These are phyloP conservation scores for Chalcis sispes DNA, from an alignment of 2,888 invertebrate genomes.

Conservation along the genomic window DNA sequence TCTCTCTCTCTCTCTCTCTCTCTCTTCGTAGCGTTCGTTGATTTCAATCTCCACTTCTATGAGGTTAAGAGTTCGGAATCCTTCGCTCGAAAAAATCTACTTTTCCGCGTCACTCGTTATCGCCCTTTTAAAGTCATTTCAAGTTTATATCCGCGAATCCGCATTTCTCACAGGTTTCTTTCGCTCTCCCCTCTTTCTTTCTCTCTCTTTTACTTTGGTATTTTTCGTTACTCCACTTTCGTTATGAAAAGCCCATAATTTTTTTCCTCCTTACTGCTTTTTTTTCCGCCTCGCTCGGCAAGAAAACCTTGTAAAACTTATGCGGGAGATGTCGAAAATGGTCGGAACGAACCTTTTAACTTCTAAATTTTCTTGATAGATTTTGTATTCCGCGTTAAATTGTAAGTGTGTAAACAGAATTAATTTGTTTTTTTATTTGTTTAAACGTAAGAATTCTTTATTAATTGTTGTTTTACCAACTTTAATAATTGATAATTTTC, in stretches of 20 bases:
- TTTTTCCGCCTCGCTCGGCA: conserved; percentile 20
- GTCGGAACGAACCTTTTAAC: neutral
- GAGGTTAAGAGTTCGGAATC: conserved; percentile 54
- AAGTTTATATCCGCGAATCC: conserved; percentile 46
- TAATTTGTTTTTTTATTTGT: no score
- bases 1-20: neutral
- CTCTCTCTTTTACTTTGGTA: neutral
- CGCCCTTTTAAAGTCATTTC: conserved; percentile 55
- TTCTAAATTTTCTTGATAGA: no score
- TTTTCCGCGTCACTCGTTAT: conserved; percentile 54
- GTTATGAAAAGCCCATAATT: conserved; percentile 6
- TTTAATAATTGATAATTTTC: no score
- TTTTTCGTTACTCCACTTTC: neutral
- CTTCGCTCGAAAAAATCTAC: conserved; percentile 53
- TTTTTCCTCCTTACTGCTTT: conserved; percentile 1
- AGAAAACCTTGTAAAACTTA: conserved; percentile 11
- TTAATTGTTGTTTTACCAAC: no score
- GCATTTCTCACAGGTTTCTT: conserved; percentile 9
- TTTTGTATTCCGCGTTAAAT: no score
- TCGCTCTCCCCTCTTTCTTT: neutral
- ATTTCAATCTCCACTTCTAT: conserved; percentile 53
- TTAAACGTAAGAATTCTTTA: no score
- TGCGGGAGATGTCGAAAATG: conserved; percentile 2
- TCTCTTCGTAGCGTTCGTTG: conserved; percentile 29
- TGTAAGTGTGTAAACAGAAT: no score